Conservation (phyloP, 2,113 vertebrate genomes). For the Plestiodon gilberti region DNA sequence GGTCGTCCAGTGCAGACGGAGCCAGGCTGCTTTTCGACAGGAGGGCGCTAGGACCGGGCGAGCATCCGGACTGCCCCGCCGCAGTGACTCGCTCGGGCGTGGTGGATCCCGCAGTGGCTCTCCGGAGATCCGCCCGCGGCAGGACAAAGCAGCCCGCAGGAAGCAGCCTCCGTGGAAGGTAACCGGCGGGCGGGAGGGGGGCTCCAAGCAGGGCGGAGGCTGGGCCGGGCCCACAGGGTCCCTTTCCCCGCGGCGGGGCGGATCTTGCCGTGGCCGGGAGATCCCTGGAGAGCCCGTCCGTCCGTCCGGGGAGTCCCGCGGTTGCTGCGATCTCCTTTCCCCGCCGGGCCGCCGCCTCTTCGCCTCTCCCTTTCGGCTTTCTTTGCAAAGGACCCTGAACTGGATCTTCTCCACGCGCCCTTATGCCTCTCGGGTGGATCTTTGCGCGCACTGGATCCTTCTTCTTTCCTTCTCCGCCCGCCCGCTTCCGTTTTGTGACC, state of each 20-base stretch:
- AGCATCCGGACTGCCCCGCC: background rate
- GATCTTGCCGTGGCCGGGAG: background rate
- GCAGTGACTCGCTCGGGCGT: constrained; percentile 29
- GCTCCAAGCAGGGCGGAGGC: background rate
- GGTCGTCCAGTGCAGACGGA: too few species aligned
- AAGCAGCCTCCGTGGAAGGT: background rate
- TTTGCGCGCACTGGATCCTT: background rate
- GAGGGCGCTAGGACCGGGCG: constrained; percentile 16
- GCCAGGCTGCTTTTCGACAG: too few species aligned
- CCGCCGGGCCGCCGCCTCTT: background rate
- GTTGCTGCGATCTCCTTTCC: background rate
- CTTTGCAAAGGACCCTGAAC: too few species aligned
- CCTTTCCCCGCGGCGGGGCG: background rate
- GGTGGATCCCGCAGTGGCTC: background rate
- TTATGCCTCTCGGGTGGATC: too few species aligned
- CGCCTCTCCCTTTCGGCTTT: background rate
- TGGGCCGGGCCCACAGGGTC: background rate
- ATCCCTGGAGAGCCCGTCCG: background rate
- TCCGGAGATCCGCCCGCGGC: background rate
- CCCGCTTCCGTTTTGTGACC: too few species aligned
- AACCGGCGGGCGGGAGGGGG: background rate
- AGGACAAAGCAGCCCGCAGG: background rate
- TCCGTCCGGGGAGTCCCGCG: too few species aligned
- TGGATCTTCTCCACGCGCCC: too few species aligned
- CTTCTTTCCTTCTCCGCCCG: background rate